Base-by-base conservation (phyloP, 2,888 invertebrate species). In the Psylliodes chrysocephalus region DNA sequence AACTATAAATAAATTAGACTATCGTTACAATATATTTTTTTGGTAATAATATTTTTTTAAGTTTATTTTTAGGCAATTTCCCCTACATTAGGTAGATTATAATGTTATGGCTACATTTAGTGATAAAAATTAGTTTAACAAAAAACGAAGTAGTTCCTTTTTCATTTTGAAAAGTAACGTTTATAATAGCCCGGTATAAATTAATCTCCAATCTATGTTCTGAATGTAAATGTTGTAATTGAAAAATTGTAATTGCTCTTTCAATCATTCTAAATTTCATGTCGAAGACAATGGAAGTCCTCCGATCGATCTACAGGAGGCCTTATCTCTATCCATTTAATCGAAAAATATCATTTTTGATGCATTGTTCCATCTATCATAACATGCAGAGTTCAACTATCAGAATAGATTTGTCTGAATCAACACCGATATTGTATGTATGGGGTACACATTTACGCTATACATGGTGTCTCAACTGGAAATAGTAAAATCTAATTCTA, bases 331-430 rank as follows among this genome's bases (percentile, higher is more conserved):
- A 10, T 18, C 30, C 17, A 54, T 54, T 54, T 42, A 28, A 54
- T 42, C 54, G 7, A 42, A 42, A 54, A 54, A 54, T 38, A 53
- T 53, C 38, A 42, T 54, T 38, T 8, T 42, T 14, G 28, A 25
- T 42, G 18, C 12, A 54, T 54, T 54, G 54, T 54, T 54, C 25
- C 10, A 33, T 54, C 28, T 18, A 40, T 40, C 53, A 40, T 33
- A 40, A 12, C 14, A 25, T 10, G 22, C 14, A 54, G 28, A 12
- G 54, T 28, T 51, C 18, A 3, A 4, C 7, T 44, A 57, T 63
- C 56, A 35, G 19, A 18, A 62, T 55, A 56, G 12, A 63, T 63
- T 63, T 46, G 63, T 56, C 56, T 52, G 18, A 25, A 63, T 63
- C 63, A 52, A 57, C 57, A 56, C 42, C 35, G 49, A 33, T 54